These are phyloP conservation scores for Pipa parva DNA, from an alignment of 2,113 vertebrate genomes.

Conservation along the genomic window DNA sequence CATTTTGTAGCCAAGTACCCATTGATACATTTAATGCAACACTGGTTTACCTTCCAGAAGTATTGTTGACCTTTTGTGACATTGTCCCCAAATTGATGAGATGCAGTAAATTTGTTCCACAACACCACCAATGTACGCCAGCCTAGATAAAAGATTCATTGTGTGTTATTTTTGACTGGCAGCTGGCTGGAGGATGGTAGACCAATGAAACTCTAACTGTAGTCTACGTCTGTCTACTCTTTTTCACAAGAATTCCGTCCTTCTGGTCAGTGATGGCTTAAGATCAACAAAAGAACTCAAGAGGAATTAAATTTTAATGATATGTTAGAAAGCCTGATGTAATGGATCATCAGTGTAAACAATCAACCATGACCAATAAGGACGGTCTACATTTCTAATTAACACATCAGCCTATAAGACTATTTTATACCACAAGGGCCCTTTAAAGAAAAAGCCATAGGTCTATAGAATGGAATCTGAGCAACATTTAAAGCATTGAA, in stretches of 20 bases:
- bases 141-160: constrained; percentile 39
- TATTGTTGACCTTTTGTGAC: constrained; percentile 11
- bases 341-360: constrained; percentile 54
- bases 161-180: constrained; percentile 52
- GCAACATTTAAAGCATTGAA: neutral
- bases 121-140: too few relatives aligned
- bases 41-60: too few relatives aligned
- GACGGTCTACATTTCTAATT: constrained; percentile 21
- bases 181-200: constrained; percentile 54
- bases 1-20: too few relatives aligned
- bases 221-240: constrained; percentile 39
- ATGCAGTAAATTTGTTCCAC: constrained; percentile 1
- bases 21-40: too few relatives aligned
- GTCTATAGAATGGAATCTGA: too few relatives aligned
- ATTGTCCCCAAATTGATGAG: constrained; percentile 5
- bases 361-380: constrained; percentile 24
- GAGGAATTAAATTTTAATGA: constrained; percentile 60
- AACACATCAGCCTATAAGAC: constrained; percentile 10
- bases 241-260: constrained; percentile 44
- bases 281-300: constrained; percentile 58
- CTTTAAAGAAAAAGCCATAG: too few relatives aligned
- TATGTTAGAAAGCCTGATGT: constrained; percentile 57
- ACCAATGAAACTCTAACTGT: constrained; percentile 50
- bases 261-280: constrained; percentile 58
- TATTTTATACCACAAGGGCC: too few relatives aligned